Base-by-base conservation (phyloP, 1,140 invertebrate species). In the Temnothorax curvispinosus region DNA sequence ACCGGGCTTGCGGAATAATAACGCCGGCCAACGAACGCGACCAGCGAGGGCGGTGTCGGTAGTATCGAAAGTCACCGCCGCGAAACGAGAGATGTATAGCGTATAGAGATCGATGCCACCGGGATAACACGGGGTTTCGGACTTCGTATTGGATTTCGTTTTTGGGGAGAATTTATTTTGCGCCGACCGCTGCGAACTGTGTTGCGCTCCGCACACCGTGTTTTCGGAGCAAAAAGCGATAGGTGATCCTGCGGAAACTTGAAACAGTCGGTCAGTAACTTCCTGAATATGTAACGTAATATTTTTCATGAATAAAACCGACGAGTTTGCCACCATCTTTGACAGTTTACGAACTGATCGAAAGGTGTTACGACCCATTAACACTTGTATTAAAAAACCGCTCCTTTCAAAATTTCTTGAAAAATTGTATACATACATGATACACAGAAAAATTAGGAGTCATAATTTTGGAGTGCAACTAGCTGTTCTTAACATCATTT, bases 1-100 rank as follows among this genome's bases (percentile, higher is more conserved):
- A 75, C 80, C 69, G 69, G 54, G 80, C 69, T 84, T 84, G 80
- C 69, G 80, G 69, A 84, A 84, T 84, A 84, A 84, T 84, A 84
- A 84, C 67, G 54, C 32, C 76, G 47, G 41, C 32, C 35, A 78
- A 44, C 18, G 80, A 75, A 41, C 54, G 54, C 54, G 67, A 38
- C 21, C 50, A 18, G 50, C 15, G 18, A 62, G 9, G 18, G 44
- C 47, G 52, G 47, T 35, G 50, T 15, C 41, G 21, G 60, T n/a
- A 52, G 47, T 11, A 38, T 41, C 41, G 52, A 74, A 82, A 72
- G 54, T 75, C 69, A 75, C 27, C 80, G 35, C 41, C 54, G 27
- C 27, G 56, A 38, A 84, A 75, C 80, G 54, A 18, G 80, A 75
- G 44, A 84, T 74, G 27, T 18, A 47, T 27, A 15, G 41, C n/a